phyloP scores from a whole-genome alignment of 1,140 invertebrate species.

The Aphaenogaster ashmeadi region DNA sequence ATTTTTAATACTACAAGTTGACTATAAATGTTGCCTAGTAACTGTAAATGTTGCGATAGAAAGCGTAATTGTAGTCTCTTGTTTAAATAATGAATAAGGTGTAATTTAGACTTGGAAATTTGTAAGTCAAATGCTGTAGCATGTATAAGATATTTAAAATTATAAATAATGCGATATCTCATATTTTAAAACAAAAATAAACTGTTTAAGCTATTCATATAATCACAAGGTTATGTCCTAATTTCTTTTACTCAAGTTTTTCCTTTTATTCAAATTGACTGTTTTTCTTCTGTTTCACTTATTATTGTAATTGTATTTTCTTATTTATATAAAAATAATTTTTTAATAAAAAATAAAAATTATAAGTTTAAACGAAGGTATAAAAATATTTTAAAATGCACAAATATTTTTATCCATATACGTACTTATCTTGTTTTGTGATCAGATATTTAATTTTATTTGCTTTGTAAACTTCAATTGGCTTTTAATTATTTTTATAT shows the following conservation, averaged over 20 bases:
- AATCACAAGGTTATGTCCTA: background rate
- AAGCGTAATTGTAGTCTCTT: background rate
- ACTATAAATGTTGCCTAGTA: background rate
- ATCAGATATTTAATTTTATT: no score
- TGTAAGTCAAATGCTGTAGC: background rate
- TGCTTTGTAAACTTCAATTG: no score
- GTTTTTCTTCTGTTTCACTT: background rate
- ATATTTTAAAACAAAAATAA: conserved; percentile 17
- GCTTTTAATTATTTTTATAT: no score
- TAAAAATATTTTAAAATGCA: background rate
- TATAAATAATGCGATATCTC: background rate
- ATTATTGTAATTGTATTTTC: background rate
- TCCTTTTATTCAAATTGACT: background rate
- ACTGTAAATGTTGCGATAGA: background rate
- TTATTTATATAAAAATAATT: background rate
- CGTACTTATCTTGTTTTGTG: background rate
- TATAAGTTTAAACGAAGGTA: background rate
- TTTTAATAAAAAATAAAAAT: background rate
- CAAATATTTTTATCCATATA: no score
- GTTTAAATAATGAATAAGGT: conserved; percentile 12
- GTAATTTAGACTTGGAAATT: conserved; percentile 24
- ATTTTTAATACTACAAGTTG: background rate
- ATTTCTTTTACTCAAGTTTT: background rate
- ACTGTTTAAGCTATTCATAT: background rate
- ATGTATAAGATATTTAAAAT: conserved; percentile 14